phyloP scores from a whole-genome alignment of 2,888 invertebrate genomes.

The Platycheirus albimanus region DNA sequence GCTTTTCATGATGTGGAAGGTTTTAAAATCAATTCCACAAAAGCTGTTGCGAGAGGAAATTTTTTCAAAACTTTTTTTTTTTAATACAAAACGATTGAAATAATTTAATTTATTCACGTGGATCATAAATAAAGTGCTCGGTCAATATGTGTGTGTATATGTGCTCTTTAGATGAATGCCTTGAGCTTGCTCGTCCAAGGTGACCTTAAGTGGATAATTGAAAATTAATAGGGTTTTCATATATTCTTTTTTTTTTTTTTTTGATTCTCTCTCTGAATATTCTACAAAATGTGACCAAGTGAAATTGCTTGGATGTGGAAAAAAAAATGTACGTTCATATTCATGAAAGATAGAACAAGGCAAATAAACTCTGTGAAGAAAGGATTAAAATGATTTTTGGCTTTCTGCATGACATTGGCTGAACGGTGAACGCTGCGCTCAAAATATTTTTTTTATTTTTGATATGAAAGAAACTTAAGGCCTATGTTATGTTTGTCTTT shows the following conservation, averaged over 20 bases:
- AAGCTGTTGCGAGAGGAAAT: constrained; percentile 13
- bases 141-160: constrained; percentile 7
- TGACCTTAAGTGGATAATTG: constrained; percentile 66
- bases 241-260: no score
- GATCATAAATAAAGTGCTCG: constrained; percentile 31
- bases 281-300: not conserved
- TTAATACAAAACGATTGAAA: constrained; percentile 50
- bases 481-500: not conserved
- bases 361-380: not conserved
- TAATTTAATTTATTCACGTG: constrained; percentile 61
- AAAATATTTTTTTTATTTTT: no score
- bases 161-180: constrained; percentile 30
- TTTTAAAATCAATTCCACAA: constrained; percentile 49
- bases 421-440: no score
- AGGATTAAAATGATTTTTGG: not conserved
- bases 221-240: constrained; percentile 50
- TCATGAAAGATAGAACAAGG: not conserved
- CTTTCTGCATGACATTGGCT: not conserved
- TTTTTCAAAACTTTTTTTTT: constrained; percentile 16
- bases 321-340: not conserved
- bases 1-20: constrained; percentile 36
- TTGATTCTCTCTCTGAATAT: constrained; percentile 1
- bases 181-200: constrained; percentile 19
- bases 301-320: not conserved
- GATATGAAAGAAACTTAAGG: not conserved